These are phyloP conservation scores for Drosophila insularis DNA, from an alignment of 1,140 invertebrate genomes.

Conservation along the genomic window DNA sequence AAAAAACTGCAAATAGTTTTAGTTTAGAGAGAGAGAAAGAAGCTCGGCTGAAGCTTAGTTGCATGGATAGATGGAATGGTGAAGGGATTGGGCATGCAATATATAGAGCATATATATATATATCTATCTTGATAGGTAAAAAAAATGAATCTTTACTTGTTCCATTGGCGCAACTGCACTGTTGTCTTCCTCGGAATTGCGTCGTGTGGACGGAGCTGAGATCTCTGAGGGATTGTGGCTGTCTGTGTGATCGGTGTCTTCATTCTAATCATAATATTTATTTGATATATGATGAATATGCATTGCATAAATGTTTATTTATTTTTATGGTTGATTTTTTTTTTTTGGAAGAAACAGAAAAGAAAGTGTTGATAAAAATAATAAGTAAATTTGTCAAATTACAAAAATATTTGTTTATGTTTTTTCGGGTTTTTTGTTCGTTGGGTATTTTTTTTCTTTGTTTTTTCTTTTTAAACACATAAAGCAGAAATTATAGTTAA, in stretches of 20 bases:
- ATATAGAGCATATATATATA: conserved; percentile 1
- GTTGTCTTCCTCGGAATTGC: conserved; percentile 81
- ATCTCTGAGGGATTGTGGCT: conserved; percentile 80
- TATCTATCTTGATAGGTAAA: conserved; percentile 6
- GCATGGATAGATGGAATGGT: background rate
- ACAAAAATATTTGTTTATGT: background rate
- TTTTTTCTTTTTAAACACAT: background rate
- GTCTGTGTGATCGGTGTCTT: conserved; percentile 80
- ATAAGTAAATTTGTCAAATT: conserved; percentile 58
- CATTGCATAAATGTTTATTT: conserved; percentile 51
- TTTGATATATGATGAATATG: conserved; percentile 30
- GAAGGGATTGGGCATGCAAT: conserved; percentile 30
- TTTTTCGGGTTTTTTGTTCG: background rate
- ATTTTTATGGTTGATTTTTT: conserved; percentile 8
- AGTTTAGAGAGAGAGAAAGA: background rate
- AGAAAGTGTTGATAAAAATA: conserved; percentile 58
- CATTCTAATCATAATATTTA: conserved; percentile 64
- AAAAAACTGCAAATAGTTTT: conserved; percentile 12
- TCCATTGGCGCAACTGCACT: conserved; percentile 65
- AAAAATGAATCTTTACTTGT: conserved; percentile 64
- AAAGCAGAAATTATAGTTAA: conserved; percentile 19
- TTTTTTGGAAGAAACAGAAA: conserved; percentile 74
- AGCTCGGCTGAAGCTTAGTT: no score
- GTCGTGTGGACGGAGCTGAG: conserved; percentile 75
- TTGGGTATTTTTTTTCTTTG: background rate